These are phyloP conservation scores for Heteractis magnifica DNA, from an alignment of 92 coral and sea anemone genomes.

Conservation along the genomic window DNA sequence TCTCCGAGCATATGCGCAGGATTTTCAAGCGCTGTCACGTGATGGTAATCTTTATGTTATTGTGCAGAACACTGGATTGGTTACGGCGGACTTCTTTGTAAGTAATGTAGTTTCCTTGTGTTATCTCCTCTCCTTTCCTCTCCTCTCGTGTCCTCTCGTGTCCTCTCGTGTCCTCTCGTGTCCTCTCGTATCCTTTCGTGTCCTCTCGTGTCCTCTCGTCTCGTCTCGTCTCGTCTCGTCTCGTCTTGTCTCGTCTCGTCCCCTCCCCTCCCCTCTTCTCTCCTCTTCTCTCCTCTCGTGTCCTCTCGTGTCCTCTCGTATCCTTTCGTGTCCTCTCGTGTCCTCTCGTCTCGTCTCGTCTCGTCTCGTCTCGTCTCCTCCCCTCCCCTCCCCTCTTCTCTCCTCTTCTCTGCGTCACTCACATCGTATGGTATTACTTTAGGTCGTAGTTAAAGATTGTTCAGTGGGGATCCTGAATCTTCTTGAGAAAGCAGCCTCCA, in stretches of 20 bases:
- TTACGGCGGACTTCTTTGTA: constrained; percentile 92
- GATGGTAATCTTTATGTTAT: constrained; percentile 82
- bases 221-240: neutral
- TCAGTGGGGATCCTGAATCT: constrained; percentile 76
- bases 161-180: neutral
- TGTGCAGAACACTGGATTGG: constrained; percentile 90
- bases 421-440: neutral
- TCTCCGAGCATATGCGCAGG: constrained; percentile 86
- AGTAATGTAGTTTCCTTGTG: constrained; percentile 17
- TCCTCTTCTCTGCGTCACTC: neutral
- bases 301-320: neutral
- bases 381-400: neutral
- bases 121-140: neutral
- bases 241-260: neutral
- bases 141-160: neutral
- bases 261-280: neutral
- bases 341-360: neutral
- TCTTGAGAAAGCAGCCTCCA: constrained; percentile 72
- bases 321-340: neutral
- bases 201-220: neutral
- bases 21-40: constrained; percentile 85
- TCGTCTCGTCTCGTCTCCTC: neutral
- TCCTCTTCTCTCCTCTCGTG: neutral
- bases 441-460: constrained; percentile 85
- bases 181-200: neutral